Evolutionary conservation across 2,797 vertebrate species (phyloP).

Genomic region (Leptatherina wallacei): DNA sequence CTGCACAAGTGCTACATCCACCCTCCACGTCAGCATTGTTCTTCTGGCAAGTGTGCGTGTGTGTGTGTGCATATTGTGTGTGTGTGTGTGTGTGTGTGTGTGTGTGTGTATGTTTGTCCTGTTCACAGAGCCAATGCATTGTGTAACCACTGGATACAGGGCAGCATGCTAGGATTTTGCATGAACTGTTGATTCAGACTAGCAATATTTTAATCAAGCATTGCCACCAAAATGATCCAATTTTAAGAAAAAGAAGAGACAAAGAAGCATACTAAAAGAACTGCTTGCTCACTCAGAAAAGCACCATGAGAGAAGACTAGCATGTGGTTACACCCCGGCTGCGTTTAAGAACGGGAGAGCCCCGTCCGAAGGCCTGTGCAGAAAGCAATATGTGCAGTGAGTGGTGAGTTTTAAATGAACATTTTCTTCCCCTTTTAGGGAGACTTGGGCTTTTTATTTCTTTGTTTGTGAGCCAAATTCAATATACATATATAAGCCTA

Average conservation of each 20-base stretch:
- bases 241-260: conserved; percentile 67
- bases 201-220: conserved; percentile 88
- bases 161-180: conserved; percentile 84
- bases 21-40: conserved; percentile 73
- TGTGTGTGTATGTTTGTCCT: conserved; percentile 73
- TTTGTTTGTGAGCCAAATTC: conserved; percentile 88
- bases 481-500: conserved; percentile 81
- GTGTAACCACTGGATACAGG: conserved; percentile 84
- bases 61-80: conserved; percentile 18
- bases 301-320: conserved; percentile 63
- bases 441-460: conserved; percentile 81
- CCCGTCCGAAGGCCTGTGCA: conserved; percentile 74
- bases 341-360: conserved; percentile 54
- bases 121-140: conserved; percentile 83
- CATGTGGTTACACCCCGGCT: conserved; percentile 72
- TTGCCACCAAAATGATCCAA: conserved; percentile 83
- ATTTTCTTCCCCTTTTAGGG: conserved; percentile 79
- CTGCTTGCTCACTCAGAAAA: conserved; percentile 75
- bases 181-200: conserved; percentile 88
- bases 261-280: conserved; percentile 71
- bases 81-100: conserved; percentile 11
- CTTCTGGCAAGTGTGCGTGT: conserved; percentile 68
- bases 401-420: conserved; percentile 79
- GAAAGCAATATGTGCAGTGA: conserved; percentile 87
- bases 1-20: conserved; percentile 81